These are phyloP conservation scores for Drosophila differens DNA, from an alignment of 2,888 invertebrate genomes.

Conservation along the genomic window DNA sequence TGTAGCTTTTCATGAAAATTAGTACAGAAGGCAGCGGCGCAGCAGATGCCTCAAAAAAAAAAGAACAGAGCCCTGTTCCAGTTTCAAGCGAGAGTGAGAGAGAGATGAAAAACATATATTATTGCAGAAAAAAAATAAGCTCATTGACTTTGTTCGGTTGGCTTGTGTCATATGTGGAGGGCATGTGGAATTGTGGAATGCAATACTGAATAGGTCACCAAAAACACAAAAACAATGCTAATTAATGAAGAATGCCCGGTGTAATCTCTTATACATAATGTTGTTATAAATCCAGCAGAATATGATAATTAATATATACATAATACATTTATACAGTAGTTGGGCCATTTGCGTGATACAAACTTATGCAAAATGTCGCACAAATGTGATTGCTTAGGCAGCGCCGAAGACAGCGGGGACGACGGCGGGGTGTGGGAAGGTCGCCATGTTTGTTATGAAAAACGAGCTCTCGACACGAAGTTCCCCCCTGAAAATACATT, in stretches of 20 bases:
- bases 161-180: slow-evolving; percentile 44
- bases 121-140: slow-evolving; percentile 22
- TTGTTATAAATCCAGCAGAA: slow-evolving; percentile 18
- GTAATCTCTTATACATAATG: slow-evolving; percentile 48
- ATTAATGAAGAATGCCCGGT: slow-evolving; percentile 17
- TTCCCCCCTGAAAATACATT: slow-evolving; percentile 38
- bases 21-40: slow-evolving; percentile 38
- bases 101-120: slow-evolving; percentile 28
- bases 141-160: slow-evolving; percentile 19
- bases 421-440: slow-evolving; percentile 21
- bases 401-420: neutral
- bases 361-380: slow-evolving; percentile 44
- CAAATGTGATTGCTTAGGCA: slow-evolving; percentile 19
- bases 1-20: slow-evolving; percentile 56
- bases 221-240: slow-evolving; percentile 35
- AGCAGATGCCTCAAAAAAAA: slow-evolving; percentile 31
- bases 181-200: slow-evolving; percentile 44
- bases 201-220: slow-evolving; percentile 41
- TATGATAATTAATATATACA: slow-evolving; percentile 44
- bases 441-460: slow-evolving; percentile 61
- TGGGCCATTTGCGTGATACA: slow-evolving; percentile 40
- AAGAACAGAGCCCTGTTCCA: slow-evolving; percentile 50
- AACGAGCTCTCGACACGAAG: slow-evolving; percentile 66
- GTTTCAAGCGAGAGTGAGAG: slow-evolving; percentile 35
- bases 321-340: neutral